A percentile compares a stretch with the other conserved stretches of the same genome.
Evolutionary conservation across 53 echinoderm and acorn worm genomes (phyloP).

Genomic region (Echinarachnius parma): DNA sequence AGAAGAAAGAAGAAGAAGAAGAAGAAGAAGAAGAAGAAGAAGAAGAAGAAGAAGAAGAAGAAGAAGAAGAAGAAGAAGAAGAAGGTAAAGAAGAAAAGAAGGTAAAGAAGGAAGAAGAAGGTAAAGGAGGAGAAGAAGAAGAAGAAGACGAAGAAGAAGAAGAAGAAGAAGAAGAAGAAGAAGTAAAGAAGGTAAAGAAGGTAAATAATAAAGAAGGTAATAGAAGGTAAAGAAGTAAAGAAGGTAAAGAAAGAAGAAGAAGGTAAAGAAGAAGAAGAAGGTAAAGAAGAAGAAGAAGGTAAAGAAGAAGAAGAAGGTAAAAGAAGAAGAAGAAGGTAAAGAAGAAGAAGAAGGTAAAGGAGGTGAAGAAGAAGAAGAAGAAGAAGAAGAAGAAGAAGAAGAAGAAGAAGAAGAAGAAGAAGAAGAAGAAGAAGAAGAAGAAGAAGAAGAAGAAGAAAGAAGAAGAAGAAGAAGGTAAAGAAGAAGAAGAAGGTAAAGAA

Average conservation of each 20-base stretch:
- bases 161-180: too few species aligned
- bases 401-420: not conserved
- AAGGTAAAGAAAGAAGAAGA: constrained; percentile 1
- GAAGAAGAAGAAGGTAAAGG: not conserved
- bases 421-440: not conserved
- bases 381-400: not conserved
- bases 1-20: too few species aligned
- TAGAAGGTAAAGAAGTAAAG: not conserved
- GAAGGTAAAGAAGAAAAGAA: too few species aligned
- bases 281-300: not conserved
- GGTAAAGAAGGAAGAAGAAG: too few species aligned
- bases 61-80: too few species aligned
- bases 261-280: not conserved
- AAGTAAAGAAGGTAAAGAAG: too few species aligned
- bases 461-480: not conserved
- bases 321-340: not conserved
- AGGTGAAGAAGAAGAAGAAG: not conserved
- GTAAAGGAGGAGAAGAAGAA: too few species aligned
- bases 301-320: not conserved
- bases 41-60: too few species aligned
- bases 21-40: too few species aligned
- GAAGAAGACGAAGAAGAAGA: too few species aligned
- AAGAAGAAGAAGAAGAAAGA: not conserved
- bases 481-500: not conserved
- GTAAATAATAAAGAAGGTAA: too few species aligned